Evolutionary conservation across 2,113 vertebrate species (phyloP), one percentile per base, ranked within the genome.

Genomic region (Peromyscus maniculatus): DNA sequence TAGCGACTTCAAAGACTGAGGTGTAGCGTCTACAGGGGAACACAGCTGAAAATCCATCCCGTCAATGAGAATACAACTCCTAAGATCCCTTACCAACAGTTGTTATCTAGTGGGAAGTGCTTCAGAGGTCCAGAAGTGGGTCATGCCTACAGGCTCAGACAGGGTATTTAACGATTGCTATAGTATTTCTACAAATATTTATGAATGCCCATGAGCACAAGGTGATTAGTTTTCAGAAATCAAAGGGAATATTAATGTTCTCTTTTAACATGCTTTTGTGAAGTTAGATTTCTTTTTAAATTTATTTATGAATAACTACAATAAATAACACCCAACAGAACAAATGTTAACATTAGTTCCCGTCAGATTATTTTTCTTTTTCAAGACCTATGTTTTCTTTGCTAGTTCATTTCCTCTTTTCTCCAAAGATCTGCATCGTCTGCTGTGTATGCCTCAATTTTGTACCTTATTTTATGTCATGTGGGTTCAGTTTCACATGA

Each of bases 151-250:
- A 89, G 43, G 13, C 46, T 57, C 57, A 91, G 33, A 33, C 36
- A 64, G 11, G 19, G 13, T 66, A 26, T 69, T 88, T 88, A 96
- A 75, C 22, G 15, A 36, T 55, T 55, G 64, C 2, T 24, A 31
- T 66, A 64, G 1, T 62, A 72, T 94, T 93, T 96, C 91, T 87
- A 75, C 95, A 97, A 95, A 93, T 71, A 79, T 64, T 82, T 96
- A 72, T 71, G 83, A 96, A 62, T 75, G 21, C 22, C 26, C 21
- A 64, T 16, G 91, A 31, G 3, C 64, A 88, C 3, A 74, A 87
- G 24, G 15, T 88, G 33, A 28, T 89, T 36, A 8, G 28, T 12
- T 92, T 62, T 92, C 46, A 92, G 31, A 88, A 91, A 96, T 84
- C 26, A 91, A 7, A 91, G n/a, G 92, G 39, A 39, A 62, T 33